Conservation (phyloP, 2,888 invertebrate species). For the Phaonia tiefii region DNA sequence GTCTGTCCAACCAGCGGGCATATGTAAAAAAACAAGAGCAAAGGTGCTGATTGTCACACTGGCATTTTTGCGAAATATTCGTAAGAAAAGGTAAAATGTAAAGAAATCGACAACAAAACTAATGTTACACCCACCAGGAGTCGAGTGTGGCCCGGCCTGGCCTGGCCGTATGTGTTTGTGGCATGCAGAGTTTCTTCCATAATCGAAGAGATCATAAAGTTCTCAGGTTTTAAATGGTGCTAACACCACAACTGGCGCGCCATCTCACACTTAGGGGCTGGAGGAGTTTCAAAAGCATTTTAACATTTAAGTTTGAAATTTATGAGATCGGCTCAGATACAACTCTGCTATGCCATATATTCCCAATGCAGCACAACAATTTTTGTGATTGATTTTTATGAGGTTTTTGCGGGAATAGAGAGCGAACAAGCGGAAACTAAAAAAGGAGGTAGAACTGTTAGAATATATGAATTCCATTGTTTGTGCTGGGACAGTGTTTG, state of each 20-base stretch:
- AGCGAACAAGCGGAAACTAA: neutral
- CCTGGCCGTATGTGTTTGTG: neutral
- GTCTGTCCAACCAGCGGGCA: no score
- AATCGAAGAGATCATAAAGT: slow-evolving; percentile 4
- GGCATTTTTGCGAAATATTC: slow-evolving; percentile 31
- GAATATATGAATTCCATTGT: slow-evolving; percentile 17
- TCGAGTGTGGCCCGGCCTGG: slow-evolving; percentile 21
- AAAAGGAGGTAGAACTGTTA: neutral
- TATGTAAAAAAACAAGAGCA: slow-evolving; percentile 57
- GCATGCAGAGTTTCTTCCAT: neutral
- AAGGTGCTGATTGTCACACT: slow-evolving; percentile 67
- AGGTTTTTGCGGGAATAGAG: slow-evolving; percentile 29
- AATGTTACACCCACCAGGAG: slow-evolving; percentile 66
- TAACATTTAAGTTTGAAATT: slow-evolving; percentile 59
- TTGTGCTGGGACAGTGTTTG: neutral
- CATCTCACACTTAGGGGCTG: slow-evolving; percentile 39
- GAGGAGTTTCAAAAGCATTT: slow-evolving; percentile 26
- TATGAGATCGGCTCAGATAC: slow-evolving; percentile 42
- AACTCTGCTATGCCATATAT: slow-evolving; percentile 5
- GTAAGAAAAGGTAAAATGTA: neutral
- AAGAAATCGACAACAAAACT: slow-evolving; percentile 23
- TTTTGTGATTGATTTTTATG: slow-evolving; percentile 62
- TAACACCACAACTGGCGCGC: slow-evolving; percentile 52
- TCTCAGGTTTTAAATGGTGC: slow-evolving; percentile 49
- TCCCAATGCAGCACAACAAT: slow-evolving; percentile 3